Evolutionary conservation across 2,888 invertebrate genomes (phyloP), one percentile per base, ranked within the genome.

Genomic region (Emmelina monodactyla): DNA sequence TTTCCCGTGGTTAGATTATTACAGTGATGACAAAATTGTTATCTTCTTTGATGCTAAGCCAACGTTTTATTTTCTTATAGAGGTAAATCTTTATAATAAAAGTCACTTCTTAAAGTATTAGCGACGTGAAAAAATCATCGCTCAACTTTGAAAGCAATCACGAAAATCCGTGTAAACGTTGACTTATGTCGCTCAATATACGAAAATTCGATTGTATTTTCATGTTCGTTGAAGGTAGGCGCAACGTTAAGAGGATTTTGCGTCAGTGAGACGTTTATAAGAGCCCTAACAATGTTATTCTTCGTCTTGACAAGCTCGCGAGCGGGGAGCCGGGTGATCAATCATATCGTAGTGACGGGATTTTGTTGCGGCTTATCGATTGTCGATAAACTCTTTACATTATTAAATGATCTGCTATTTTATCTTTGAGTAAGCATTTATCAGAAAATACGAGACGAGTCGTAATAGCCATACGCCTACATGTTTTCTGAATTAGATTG

Each of bases 221-320:
- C 46, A 48, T 55, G 56, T 51, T 50, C 52, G 46, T 44, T 46
- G 49, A 48, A 49, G 46, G 40, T 36, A 41, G 52, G 51, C 53
- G 47, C 49, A 52, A 46, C 50, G 55, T 44, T 70, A 66, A 71
- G 65, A 64, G 65, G 67, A 71, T 73, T 73, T 66, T 44, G 61
- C 59, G 47, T 55, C 62, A 60, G 54, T 59, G 61, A 68, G 63
- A 66, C 66, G 64, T 67, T 70, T 71, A 76, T 72, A 70, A 68
- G 67, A 56, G 62, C 59, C 54, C 58, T 67, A 67, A 70, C 73
- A 78, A 68, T 73, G 73, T 76, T 76, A 73, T 79, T 78, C 70
- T 72, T 66, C 61, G 63, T 46, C 62, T 61, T 71, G 71, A 71
- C 72, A 71, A 68, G 68, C 65, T 56, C 55, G 54, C 51, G 48